Conservation (phyloP, 2,888 invertebrate species). For the Hololepta plana region DNA sequence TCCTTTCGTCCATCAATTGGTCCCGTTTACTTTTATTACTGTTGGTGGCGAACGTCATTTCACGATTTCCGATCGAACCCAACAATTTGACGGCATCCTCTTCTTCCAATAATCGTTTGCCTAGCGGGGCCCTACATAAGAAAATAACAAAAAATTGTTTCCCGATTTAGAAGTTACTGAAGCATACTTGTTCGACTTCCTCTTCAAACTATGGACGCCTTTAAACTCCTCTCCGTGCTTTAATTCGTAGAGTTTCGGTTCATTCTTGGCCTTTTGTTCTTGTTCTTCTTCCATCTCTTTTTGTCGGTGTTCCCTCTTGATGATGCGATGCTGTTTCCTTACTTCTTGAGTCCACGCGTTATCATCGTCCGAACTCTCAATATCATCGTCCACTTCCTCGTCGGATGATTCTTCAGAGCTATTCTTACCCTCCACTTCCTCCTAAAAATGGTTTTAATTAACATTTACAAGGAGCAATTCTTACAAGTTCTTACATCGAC, state of each 20-base stretch:
- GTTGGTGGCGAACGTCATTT: conserved; percentile 60
- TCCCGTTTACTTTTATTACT: conserved; percentile 34
- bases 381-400: conserved; percentile 14
- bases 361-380: conserved; percentile 66
- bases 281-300: conserved; percentile 22
- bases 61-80: conserved; percentile 50
- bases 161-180: conserved; percentile 1
- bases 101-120: conserved; percentile 50
- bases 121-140: conserved; percentile 44
- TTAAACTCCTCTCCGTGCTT: conserved; percentile 42
- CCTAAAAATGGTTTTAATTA: conserved; percentile 13
- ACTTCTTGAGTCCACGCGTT: conserved; percentile 64
- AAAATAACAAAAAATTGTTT: too few species aligned
- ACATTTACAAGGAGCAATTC: conserved; percentile 11
- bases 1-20: conserved; percentile 36
- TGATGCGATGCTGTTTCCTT: conserved; percentile 52
- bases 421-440: conserved; percentile 26
- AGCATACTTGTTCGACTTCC: conserved; percentile 32
- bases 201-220: conserved; percentile 30
- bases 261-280: conserved; percentile 18
- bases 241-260: conserved; percentile 41
- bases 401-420: conserved; percentile 26
- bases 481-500: conserved; percentile 22
- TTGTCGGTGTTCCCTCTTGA: conserved; percentile 34
- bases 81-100: conserved; percentile 31